A percentile compares a stretch with the other conserved stretches of the same genome.
These are phyloP conservation scores for Gymnothorax javanicus DNA, from an alignment of 2,797 vertebrate genomes.

Conservation along the genomic window DNA sequence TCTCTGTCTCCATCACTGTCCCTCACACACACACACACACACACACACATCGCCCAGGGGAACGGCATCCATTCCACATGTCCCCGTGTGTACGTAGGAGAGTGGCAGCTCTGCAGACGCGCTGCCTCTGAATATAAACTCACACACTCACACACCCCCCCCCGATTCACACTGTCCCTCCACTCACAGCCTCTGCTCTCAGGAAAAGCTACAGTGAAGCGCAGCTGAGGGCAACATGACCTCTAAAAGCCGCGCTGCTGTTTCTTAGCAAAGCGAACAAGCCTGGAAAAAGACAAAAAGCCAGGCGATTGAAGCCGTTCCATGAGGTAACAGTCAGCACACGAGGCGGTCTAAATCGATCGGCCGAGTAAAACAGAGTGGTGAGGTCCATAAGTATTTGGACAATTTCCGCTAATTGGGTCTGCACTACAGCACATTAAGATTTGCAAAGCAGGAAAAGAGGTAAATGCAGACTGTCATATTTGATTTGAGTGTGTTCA, in stretches of 20 bases:
- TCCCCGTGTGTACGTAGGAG: not conserved
- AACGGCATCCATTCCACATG: not conserved
- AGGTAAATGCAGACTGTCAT: no score
- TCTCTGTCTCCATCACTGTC: not conserved
- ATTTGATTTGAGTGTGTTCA: no score
- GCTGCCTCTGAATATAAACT: not conserved
- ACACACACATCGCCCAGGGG: not conserved
- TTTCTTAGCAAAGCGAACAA: not conserved
- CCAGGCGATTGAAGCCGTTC: not conserved
- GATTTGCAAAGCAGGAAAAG: no score
- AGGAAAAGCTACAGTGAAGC: not conserved
- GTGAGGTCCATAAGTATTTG: no score
- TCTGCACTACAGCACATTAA: no score
- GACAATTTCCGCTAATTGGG: no score
- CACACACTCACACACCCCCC: not conserved
- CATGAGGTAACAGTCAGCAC: not conserved
- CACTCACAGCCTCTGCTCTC: not conserved
- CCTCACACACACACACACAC: not conserved
- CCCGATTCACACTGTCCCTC: not conserved
- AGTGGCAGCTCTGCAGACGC: not conserved
- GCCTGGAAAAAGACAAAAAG: not conserved
- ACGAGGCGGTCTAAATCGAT: no score
- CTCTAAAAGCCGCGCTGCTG: not conserved
- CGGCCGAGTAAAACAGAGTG: not conserved
- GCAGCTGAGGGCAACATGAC: not conserved